These are phyloP conservation scores for Drosophila simulans DNA, from an alignment of 1,140 invertebrate species.

Conservation along the genomic window DNA sequence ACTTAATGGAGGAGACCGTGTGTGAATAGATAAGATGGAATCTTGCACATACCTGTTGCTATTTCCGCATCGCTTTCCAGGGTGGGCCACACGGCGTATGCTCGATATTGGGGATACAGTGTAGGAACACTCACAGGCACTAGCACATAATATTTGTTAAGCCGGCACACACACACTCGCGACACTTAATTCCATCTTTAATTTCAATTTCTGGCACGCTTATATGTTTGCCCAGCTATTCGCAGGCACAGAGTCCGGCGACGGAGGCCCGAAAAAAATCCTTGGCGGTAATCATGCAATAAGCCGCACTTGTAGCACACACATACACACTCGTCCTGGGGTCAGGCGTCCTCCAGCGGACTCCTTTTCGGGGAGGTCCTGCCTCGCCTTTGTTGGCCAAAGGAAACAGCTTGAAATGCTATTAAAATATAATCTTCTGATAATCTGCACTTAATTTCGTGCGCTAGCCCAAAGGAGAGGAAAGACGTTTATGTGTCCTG, in stretches of 20 bases:
- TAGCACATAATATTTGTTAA: slow-evolving; percentile 30
- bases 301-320: slow-evolving; percentile 64
- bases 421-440: slow-evolving; percentile 83
- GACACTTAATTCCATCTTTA: slow-evolving; percentile 65
- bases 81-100: slow-evolving; percentile 32
- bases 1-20: neutral
- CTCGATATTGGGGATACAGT: slow-evolving; percentile 46
- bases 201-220: slow-evolving; percentile 71
- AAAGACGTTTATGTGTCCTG: slow-evolving; percentile 29
- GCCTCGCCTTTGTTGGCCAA: slow-evolving; percentile 36
- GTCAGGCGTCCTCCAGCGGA: slow-evolving; percentile 20
- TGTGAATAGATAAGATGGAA: slow-evolving; percentile 3
- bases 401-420: slow-evolving; percentile 82
- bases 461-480: slow-evolving; percentile 43
- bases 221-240: slow-evolving; percentile 57
- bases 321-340: slow-evolving; percentile 21
- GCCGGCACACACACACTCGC: slow-evolving; percentile 43
- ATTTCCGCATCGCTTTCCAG: neutral
- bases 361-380: slow-evolving; percentile 1
- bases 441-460: slow-evolving; percentile 82
- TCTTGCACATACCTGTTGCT: slow-evolving; percentile 57
- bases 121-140: slow-evolving; percentile 27
- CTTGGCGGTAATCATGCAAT: slow-evolving; percentile 64
- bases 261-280: slow-evolving; percentile 40
- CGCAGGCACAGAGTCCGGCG: slow-evolving; percentile 1